These are phyloP conservation scores for Drosophila bifasciata DNA, from an alignment of 1,140 invertebrate genomes.

Conservation along the genomic window DNA sequence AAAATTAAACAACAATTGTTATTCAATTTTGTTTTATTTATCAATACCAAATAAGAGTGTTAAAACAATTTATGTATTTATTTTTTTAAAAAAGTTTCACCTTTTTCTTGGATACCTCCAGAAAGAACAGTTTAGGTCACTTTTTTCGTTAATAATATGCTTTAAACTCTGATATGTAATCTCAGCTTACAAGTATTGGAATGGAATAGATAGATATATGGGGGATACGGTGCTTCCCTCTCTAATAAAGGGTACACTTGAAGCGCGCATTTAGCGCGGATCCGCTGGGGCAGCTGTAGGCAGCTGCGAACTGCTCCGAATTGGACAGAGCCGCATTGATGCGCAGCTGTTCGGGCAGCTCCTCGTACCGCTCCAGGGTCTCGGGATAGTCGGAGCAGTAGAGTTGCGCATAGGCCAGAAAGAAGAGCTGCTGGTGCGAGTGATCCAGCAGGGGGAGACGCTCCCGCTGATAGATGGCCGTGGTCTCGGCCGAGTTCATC, in stretches of 20 bases:
- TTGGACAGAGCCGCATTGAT: constrained; percentile 94
- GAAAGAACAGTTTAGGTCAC: too few species aligned
- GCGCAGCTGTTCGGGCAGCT: constrained; percentile 88
- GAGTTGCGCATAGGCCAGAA: constrained; percentile 94
- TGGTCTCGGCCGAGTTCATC: constrained; percentile 84
- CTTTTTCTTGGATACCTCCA: too few species aligned
- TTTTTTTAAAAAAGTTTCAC: too few species aligned
- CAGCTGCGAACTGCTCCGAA: constrained; percentile 90
- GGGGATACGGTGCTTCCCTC: neutral
- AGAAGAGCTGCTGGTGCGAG: constrained; percentile 94
- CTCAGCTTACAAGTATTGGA: too few species aligned
- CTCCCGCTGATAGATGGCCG: constrained; percentile 85
- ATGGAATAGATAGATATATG: too few species aligned
- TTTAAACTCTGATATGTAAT: too few species aligned
- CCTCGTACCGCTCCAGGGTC: constrained; percentile 51
- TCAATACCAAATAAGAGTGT: too few species aligned
- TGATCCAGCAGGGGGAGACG: constrained; percentile 91
- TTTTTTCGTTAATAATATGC: too few species aligned
- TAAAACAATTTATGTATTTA: too few species aligned
- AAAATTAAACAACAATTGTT: too few species aligned
- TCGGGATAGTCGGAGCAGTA: constrained; percentile 77
- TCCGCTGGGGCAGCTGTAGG: constrained; percentile 88
- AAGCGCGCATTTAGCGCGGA: constrained; percentile 91
- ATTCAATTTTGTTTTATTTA: too few species aligned
- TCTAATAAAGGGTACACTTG: constrained; percentile 87